Evolutionary conservation across 2,797 vertebrate genomes (phyloP).

Genomic region (Eurystomus glaucurus): DNA sequence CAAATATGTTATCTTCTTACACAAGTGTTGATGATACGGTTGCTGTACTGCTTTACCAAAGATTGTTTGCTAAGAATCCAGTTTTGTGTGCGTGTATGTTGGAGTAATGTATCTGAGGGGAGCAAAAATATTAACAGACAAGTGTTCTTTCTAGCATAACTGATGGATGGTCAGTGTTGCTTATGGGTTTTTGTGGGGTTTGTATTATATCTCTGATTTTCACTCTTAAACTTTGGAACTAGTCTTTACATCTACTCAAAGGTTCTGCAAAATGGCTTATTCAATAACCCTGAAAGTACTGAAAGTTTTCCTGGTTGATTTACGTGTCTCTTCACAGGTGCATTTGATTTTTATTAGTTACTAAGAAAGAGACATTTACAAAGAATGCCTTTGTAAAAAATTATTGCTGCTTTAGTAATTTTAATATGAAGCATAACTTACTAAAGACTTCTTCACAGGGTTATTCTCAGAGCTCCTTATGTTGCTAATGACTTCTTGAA

Average conservation of each 20-base stretch:
- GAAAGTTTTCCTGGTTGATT: background rate
- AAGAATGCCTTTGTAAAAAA: background rate
- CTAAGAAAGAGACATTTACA: background rate
- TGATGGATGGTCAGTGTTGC: background rate
- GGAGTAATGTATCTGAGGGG: background rate
- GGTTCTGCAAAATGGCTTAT: background rate
- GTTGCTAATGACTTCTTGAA: slow-evolving; percentile 92
- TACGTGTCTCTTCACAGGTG: background rate
- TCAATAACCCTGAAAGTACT: background rate
- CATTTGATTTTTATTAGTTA: background rate
- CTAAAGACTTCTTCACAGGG: slow-evolving; percentile 79
- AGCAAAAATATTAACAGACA: background rate
- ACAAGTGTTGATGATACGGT: background rate
- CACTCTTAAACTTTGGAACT: background rate
- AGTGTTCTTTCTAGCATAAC: background rate
- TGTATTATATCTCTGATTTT: background rate
- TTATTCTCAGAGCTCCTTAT: slow-evolving; percentile 95
- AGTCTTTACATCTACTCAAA: too few species aligned
- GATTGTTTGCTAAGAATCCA: background rate
- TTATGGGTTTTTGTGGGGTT: background rate
- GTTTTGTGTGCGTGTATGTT: background rate
- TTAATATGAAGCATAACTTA: background rate
- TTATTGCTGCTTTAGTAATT: background rate
- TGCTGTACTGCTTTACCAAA: background rate
- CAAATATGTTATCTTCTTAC: background rate